Conservation (phyloP, 2,888 invertebrate species). For the Lamellibrachia columna region DNA sequence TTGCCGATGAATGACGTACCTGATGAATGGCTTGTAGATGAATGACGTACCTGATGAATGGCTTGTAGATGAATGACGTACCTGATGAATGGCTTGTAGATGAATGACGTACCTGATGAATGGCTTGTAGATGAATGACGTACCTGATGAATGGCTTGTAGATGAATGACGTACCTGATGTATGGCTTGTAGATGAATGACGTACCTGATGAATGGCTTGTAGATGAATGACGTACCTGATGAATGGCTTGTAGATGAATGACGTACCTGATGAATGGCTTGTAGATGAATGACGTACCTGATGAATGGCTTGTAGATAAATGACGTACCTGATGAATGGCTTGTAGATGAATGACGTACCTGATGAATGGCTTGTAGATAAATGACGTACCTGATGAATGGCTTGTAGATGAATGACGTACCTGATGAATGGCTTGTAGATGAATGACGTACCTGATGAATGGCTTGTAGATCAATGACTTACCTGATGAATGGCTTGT, state of each 20-base stretch:
- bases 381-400: slow-evolving; percentile 38
- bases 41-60: too few relatives aligned
- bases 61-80: background rate
- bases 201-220: too few relatives aligned
- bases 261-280: slow-evolving; percentile 52
- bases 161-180: too few relatives aligned
- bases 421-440: too few relatives aligned
- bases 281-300: slow-evolving; percentile 43
- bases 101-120: too few relatives aligned
- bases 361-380: slow-evolving; percentile 57
- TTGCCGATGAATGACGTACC: slow-evolving; percentile 48
- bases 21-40: slow-evolving; percentile 56
- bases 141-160: slow-evolving; percentile 55
- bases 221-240: too few relatives aligned
- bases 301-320: too few relatives aligned
- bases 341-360: slow-evolving; percentile 46
- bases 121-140: slow-evolving; percentile 45
- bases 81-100: too few relatives aligned
- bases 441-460: too few relatives aligned
- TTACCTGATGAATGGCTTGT: slow-evolving; percentile 53
- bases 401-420: background rate
- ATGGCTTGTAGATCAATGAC: slow-evolving; percentile 45
- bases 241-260: slow-evolving; percentile 43
- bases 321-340: too few relatives aligned
- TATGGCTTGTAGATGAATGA: background rate